Percentiles rank a stretch among this genome's conserved stretches.
These are phyloP conservation scores for Aphelenchoides besseyi DNA, from an alignment of 1,140 invertebrate genomes.

Conservation along the genomic window DNA sequence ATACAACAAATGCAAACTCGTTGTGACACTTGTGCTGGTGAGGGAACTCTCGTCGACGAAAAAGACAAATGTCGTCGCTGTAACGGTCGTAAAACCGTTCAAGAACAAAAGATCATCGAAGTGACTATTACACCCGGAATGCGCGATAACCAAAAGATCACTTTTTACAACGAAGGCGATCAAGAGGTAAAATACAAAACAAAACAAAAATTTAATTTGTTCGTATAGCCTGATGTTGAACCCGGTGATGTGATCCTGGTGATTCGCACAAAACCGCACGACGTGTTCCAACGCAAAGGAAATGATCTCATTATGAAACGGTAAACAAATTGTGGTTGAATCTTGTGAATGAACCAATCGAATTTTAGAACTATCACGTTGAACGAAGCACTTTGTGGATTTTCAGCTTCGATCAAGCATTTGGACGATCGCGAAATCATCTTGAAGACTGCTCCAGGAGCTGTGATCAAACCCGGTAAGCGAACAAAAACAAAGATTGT, in stretches of 20 bases:
- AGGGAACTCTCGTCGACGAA: constrained; percentile 70
- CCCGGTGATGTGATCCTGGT: constrained; percentile 67
- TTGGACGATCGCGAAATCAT: constrained; percentile 78
- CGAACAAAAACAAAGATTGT: too few species aligned
- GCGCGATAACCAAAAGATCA: constrained; percentile 66
- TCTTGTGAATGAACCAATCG: constrained; percentile 3
- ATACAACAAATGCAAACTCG: constrained; percentile 65
- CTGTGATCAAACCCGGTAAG: constrained; percentile 72
- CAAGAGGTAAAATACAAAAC: constrained; percentile 66
- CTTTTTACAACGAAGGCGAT: constrained; percentile 67
- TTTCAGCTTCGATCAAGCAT: constrained; percentile 70
- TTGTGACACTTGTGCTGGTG: constrained; percentile 63
- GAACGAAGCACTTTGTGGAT: constrained; percentile 68
- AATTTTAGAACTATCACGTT: constrained; percentile 64
- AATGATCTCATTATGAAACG: constrained; percentile 65
- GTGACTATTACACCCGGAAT: constrained; percentile 69
- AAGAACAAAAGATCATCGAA: constrained; percentile 68
- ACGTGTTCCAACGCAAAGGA: constrained; percentile 64
- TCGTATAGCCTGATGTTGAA: constrained; percentile 63
- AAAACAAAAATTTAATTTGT: constrained; percentile 13
- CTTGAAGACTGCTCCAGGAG: constrained; percentile 72
- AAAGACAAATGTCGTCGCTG: constrained; percentile 76
- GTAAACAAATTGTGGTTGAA: too few species aligned
- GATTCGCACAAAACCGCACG: constrained; percentile 66
- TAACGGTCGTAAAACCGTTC: constrained; percentile 67